phyloP scores from a whole-genome alignment of 2,113 vertebrate species.

The Ondatra zibethicus region DNA sequence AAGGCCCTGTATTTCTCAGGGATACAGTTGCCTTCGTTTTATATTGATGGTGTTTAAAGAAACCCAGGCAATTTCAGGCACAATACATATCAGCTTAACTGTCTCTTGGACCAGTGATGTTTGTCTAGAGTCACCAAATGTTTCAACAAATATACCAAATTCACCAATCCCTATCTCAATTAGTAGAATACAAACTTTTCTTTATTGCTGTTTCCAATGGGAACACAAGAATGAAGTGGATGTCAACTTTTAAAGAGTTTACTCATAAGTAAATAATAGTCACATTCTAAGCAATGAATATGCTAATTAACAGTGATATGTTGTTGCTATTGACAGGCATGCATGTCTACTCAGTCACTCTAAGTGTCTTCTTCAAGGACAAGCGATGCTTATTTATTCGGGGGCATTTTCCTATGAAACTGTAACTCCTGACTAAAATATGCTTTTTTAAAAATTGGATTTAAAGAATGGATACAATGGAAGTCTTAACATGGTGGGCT shows the following conservation, averaged over 20 bases:
- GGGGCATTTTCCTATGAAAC: constrained; percentile 12
- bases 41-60: background rate
- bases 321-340: background rate
- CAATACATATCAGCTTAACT: background rate
- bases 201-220: constrained; percentile 11
- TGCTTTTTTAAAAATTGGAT: background rate
- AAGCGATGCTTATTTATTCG: background rate
- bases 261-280: background rate
- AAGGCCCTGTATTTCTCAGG: background rate
- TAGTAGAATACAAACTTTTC: constrained; percentile 37
- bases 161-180: constrained; percentile 27
- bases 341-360: background rate
- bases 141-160: constrained; percentile 25
- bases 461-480: background rate
- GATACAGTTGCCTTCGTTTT: background rate
- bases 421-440: background rate
- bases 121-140: constrained; percentile 6
- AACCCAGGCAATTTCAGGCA: background rate
- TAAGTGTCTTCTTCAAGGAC: constrained; percentile 4
- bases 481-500: background rate
- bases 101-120: background rate
- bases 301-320: constrained; percentile 3
- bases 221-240: background rate
- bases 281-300: background rate
- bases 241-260: background rate